These are phyloP conservation scores for Harmothoe impar DNA, from an alignment of 2,888 invertebrate genomes.

Conservation along the genomic window DNA sequence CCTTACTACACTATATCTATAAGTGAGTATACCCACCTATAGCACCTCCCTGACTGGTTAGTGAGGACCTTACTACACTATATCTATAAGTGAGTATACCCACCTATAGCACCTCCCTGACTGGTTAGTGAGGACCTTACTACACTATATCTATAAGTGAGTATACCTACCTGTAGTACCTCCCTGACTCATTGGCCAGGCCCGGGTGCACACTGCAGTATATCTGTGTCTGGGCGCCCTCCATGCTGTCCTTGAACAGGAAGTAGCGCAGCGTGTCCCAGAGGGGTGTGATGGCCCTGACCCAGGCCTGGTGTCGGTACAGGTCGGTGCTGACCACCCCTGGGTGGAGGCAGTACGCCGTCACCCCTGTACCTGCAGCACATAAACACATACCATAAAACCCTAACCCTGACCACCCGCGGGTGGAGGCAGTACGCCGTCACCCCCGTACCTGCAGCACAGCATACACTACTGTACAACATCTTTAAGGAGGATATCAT, in stretches of 20 bases:
- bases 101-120: no score
- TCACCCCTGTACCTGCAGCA: constrained; percentile 72
- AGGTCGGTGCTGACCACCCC: constrained; percentile 38
- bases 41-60: no score
- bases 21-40: no score
- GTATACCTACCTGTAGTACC: constrained; percentile 56
- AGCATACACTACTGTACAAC: no score
- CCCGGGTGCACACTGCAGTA: constrained; percentile 47
- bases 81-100: no score
- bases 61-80: no score
- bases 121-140: no score
- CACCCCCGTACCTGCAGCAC: constrained; percentile 72
- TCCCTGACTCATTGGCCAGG: not conserved
- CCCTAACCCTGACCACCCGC: not conserved
- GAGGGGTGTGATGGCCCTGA: not conserved
- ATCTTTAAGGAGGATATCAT: no score
- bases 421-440: constrained; percentile 36
- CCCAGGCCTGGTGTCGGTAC: not conserved
- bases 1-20: no score
- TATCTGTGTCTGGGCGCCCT: constrained; percentile 53
- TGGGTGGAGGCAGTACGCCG: constrained; percentile 30
- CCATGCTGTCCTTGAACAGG: constrained; percentile 11
- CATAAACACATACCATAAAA: no score
- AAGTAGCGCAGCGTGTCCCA: not conserved
- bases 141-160: no score